Evolutionary conservation across 2,113 vertebrate species (phyloP).

Genomic region (Hippoglossus stenolepis): DNA sequence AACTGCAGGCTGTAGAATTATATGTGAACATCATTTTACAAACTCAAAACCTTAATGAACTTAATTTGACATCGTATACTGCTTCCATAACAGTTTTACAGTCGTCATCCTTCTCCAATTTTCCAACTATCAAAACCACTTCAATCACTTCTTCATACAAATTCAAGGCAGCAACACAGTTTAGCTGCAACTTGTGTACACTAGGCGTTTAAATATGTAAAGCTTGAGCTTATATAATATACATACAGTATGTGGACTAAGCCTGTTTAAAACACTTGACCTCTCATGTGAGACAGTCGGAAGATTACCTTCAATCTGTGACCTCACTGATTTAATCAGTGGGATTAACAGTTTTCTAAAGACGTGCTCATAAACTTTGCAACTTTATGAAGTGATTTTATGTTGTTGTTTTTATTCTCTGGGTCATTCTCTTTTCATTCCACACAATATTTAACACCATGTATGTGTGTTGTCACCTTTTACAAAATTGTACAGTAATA

Average conservation of each 20-base stretch:
- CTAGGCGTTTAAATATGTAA: slow-evolving; percentile 36
- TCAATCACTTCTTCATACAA: background rate
- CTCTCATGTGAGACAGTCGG: slow-evolving; percentile 21
- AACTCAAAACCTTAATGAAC: too few species aligned
- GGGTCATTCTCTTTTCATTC: background rate
- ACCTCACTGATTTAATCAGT: slow-evolving; percentile 33
- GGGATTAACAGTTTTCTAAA: slow-evolving; percentile 14
- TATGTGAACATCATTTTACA: too few species aligned
- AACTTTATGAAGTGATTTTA: background rate
- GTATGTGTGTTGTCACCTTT: background rate
- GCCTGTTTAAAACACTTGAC: slow-evolving; percentile 41
- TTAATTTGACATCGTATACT: background rate
- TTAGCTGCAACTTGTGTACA: background rate
- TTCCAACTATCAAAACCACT: background rate
- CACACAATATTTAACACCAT: background rate
- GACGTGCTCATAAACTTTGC: slow-evolving; percentile 1
- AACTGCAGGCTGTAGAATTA: too few species aligned
- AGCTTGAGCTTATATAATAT: slow-evolving; percentile 27
- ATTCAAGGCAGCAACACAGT: background rate
- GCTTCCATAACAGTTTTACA: background rate
- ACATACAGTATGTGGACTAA: slow-evolving; percentile 31
- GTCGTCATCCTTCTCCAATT: background rate
- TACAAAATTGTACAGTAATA: background rate
- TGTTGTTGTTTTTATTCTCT: background rate
- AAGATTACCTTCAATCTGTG: slow-evolving; percentile 58